phyloP scores from a whole-genome alignment of 2,797 vertebrate species.

The Nasua narica region DNA sequence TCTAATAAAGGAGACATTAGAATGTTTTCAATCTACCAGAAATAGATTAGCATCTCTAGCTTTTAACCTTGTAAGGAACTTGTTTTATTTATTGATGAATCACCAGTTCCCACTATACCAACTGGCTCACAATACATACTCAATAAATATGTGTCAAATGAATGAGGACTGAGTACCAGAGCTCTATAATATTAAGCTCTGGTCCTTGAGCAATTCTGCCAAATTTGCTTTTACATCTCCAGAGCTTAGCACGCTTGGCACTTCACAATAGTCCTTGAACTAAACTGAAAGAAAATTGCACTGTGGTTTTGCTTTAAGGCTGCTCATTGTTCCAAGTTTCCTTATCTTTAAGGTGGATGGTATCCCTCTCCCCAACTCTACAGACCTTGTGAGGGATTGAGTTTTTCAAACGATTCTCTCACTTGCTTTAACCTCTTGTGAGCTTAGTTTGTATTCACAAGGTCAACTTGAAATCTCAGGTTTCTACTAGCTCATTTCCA shows the following conservation, averaged over 20 bases:
- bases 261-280: conserved; percentile 32
- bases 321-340: background rate
- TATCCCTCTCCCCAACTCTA: background rate
- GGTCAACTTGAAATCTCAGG: background rate
- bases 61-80: conserved; percentile 51
- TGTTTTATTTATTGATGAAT: conserved; percentile 49
- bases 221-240: conserved; percentile 8
- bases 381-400: background rate
- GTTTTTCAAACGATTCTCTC: conserved; percentile 34
- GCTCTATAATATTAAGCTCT: background rate
- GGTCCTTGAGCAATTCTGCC: background rate
- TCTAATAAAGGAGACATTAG: background rate
- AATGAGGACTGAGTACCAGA: conserved; percentile 41
- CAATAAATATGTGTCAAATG: conserved; percentile 48
- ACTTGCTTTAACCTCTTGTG: background rate
- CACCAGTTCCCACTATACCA: background rate
- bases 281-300: background rate
- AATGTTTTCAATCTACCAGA: background rate
- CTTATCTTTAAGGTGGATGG: conserved; percentile 49
- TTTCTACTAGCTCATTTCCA: background rate
- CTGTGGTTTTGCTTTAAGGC: background rate
- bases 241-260: background rate
- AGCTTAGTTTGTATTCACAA: background rate
- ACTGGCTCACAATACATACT: conserved; percentile 43
- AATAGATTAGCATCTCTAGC: background rate